Evolutionary conservation across 92 coral and sea anemone species (phyloP), one percentile per base, ranked within the genome.

Genomic region (Phenganax stokvisi): DNA sequence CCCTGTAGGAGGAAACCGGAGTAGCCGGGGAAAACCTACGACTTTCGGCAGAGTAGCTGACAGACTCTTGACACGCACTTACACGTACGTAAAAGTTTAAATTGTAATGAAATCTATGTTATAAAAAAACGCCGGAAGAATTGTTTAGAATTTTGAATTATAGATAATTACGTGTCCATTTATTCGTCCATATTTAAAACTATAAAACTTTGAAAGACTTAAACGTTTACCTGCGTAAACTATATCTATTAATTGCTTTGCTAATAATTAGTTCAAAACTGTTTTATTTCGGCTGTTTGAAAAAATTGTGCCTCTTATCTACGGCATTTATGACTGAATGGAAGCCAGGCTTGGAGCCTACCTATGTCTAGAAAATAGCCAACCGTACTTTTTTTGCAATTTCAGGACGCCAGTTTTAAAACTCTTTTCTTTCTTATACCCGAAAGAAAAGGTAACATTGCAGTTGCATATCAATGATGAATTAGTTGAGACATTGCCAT

Each of bases 341-440:
- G 0, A 12, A 62, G 55, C 12, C 17, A 74, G 27, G 80, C 47
- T 25, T 6, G 28, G 17, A 5, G 65, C 17, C 12, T 5, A 15
- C 17, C 0, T 69, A 20, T 13, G 74, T 69, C 55, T 7, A 9
- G 7, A 10, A 10, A 73, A 52, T 73, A 20, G 9, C 10, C 31
- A 65, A 11, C 27, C 12, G 2, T 0, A 53, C 54, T 54, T 66
- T 20, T 68, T 9, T 37, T 68, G 73, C 30, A 12, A 68, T 68
- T 77, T 72, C 77, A 94, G 98, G 54, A 86, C 97, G 20, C 97
- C 98, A 8, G 90, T 94, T 72, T 77, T 94, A 80, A 83, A 96
- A 81, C 91, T 94, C 10, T 94, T 79, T 86, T 93, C 98, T 25
- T 94, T 94, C 90, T 71, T 94, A 54, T 91, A 89, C 74, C 91